Conservation (phyloP, 2,888 invertebrate genomes). For the Lycocerus yunnanus region DNA sequence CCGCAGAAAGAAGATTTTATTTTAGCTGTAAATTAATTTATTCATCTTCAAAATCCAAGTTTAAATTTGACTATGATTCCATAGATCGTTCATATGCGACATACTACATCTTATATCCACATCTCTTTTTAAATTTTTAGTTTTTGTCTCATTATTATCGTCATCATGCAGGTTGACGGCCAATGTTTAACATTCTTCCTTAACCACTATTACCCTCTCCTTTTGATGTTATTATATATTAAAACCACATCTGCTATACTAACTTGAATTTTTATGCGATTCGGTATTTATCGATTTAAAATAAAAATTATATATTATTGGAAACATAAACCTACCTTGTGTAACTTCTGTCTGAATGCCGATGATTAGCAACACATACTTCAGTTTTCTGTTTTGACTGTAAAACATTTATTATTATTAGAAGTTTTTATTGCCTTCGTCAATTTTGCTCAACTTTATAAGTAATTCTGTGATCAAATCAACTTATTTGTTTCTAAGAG, state of each 20-base stretch:
- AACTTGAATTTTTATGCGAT: not conserved
- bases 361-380: not conserved
- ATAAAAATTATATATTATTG: not conserved
- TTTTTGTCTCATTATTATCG: not conserved
- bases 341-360: not conserved
- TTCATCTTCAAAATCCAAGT: not conserved
- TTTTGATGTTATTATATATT: not conserved
- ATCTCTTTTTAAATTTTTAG: not conserved
- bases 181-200: not conserved
- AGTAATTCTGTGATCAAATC: not conserved
- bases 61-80: not conserved
- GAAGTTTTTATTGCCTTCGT: no score
- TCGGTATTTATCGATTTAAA: not conserved
- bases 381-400: no score
- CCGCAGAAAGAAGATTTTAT: not conserved
- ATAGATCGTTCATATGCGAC: not conserved
- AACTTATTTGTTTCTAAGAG: not conserved
- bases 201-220: not conserved
- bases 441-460: no score
- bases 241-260: not conserved
- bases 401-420: no score
- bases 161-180: not conserved
- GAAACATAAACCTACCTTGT: not conserved
- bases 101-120: not conserved
- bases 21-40: not conserved